Evolutionary conservation across 2,888 invertebrate genomes (phyloP).

Genomic region (Phytoseiulus persimilis): DNA sequence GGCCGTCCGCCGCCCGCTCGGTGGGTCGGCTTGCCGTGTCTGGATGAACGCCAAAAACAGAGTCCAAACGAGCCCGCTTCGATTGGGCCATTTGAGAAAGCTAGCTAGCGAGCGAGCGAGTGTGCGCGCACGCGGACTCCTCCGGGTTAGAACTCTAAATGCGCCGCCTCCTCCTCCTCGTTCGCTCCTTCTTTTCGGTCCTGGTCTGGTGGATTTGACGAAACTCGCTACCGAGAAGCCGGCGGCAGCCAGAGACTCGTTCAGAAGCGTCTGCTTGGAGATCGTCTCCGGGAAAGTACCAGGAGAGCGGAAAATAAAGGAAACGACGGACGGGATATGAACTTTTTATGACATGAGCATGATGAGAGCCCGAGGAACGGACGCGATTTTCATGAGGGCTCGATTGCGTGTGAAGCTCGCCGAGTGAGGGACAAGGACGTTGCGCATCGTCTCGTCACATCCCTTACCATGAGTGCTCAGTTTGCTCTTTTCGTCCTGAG

Average conservation of each 20-base stretch:
- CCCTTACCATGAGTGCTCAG: too few relatives aligned
- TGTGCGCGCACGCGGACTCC: background rate
- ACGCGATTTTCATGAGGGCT: background rate
- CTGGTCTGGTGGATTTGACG: background rate
- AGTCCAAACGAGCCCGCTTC: constrained; percentile 36
- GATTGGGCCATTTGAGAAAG: constrained; percentile 28
- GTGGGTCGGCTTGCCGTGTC: constrained; percentile 1
- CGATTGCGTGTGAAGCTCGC: background rate
- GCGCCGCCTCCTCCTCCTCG: background rate
- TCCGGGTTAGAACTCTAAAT: background rate
- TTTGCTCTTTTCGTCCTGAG: too few relatives aligned
- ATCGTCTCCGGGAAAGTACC: background rate
- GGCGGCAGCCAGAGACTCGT: background rate
- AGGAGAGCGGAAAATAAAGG: background rate
- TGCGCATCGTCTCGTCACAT: too few relatives aligned
- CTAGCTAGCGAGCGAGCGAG: too few relatives aligned
- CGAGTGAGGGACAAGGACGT: too few relatives aligned
- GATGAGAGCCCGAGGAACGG: background rate
- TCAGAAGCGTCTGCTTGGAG: background rate
- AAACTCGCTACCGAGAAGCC: background rate
- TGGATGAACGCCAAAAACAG: constrained; percentile 34
- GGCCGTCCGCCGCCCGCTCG: background rate
- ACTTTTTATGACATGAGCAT: background rate
- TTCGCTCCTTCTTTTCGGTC: background rate
- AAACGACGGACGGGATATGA: background rate